Conservation (phyloP, 2,888 invertebrate species). For the Metellina segmentata region DNA sequence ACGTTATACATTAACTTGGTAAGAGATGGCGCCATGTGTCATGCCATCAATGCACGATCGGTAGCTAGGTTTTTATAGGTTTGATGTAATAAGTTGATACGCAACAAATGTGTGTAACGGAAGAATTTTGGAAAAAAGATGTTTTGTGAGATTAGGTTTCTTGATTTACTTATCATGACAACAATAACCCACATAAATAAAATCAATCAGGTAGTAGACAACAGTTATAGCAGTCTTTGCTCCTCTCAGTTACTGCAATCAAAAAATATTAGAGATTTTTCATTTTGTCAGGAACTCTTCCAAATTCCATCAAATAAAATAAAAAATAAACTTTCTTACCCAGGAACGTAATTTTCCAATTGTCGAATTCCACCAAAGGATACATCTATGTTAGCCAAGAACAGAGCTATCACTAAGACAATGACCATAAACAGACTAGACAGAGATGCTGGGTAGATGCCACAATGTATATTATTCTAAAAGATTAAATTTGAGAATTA, state of each 20-base stretch:
- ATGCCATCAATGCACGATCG: too few relatives aligned
- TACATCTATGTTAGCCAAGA: slow-evolving; percentile 89
- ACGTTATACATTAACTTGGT: too few relatives aligned
- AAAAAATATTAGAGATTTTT: not conserved
- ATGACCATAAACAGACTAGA: slow-evolving; percentile 93
- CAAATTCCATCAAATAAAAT: not conserved
- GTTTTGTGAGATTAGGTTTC: too few relatives aligned
- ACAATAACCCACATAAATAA: too few relatives aligned
- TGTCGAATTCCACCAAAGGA: slow-evolving; percentile 91
- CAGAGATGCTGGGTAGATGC: slow-evolving; percentile 96
- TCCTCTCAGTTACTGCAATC: not conserved
- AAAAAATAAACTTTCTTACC: slow-evolving; percentile 50
- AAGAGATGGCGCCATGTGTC: too few relatives aligned
- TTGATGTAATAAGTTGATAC: too few relatives aligned
- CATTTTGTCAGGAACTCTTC: too few relatives aligned
- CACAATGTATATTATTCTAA: slow-evolving; percentile 97
- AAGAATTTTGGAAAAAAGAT: too few relatives aligned
- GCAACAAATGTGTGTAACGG: too few relatives aligned
- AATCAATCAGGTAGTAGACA: too few relatives aligned
- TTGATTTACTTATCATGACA: too few relatives aligned
- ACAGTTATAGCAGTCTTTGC: not conserved
- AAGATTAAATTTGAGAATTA: slow-evolving; percentile 79
- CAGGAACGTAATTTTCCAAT: slow-evolving; percentile 83
- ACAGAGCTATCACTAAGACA: slow-evolving; percentile 88
- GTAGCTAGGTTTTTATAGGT: too few relatives aligned